A percentile compares a stretch with the other conserved stretches of the same genome.
These are phyloP conservation scores for Caenorhabditis sp. DNA, from an alignment of 2,888 invertebrate species.

Conservation along the genomic window DNA sequence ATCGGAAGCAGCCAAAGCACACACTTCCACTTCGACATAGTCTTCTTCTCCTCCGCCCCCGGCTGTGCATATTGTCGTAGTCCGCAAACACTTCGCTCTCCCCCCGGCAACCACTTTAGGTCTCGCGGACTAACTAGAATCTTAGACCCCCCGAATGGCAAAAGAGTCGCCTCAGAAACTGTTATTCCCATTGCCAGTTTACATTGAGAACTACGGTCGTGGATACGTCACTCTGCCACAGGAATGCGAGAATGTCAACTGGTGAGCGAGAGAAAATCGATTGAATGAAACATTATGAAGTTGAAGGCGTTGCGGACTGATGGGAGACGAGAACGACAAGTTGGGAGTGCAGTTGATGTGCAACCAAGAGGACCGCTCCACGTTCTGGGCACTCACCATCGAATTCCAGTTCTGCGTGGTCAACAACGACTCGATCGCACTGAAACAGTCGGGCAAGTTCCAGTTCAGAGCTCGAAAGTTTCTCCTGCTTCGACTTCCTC, in stretches of 20 bases:
- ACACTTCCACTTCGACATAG: too few species aligned
- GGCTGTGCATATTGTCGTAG: slow-evolving; percentile 1
- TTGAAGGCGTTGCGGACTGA: slow-evolving; percentile 26
- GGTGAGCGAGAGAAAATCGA: slow-evolving; percentile 14
- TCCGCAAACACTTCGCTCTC: slow-evolving; percentile 8
- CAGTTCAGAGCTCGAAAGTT: slow-evolving; percentile 16
- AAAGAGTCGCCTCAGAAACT: not conserved
- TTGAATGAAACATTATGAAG: not conserved
- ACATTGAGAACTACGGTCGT: slow-evolving; percentile 3
- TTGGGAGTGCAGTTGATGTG: slow-evolving; percentile 26
- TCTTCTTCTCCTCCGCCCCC: not conserved
- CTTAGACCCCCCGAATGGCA: not conserved
- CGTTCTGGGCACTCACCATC: slow-evolving; percentile 21
- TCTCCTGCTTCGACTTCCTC: not conserved
- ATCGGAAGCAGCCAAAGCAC: too few species aligned
- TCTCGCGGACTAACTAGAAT: not conserved
- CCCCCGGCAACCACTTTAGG: not conserved
- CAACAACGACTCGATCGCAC: not conserved
- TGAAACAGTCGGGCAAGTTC: not conserved
- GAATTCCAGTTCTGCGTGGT: not conserved
- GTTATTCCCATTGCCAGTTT: slow-evolving; percentile 14
- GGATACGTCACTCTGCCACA: slow-evolving; percentile 20
- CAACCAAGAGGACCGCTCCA: slow-evolving; percentile 40
- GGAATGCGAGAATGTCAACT: slow-evolving; percentile 34
- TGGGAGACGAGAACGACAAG: slow-evolving; percentile 4